Evolutionary conservation across 2,113 vertebrate genomes (phyloP).

Genomic region (Phalacrocorax brasilianus): DNA sequence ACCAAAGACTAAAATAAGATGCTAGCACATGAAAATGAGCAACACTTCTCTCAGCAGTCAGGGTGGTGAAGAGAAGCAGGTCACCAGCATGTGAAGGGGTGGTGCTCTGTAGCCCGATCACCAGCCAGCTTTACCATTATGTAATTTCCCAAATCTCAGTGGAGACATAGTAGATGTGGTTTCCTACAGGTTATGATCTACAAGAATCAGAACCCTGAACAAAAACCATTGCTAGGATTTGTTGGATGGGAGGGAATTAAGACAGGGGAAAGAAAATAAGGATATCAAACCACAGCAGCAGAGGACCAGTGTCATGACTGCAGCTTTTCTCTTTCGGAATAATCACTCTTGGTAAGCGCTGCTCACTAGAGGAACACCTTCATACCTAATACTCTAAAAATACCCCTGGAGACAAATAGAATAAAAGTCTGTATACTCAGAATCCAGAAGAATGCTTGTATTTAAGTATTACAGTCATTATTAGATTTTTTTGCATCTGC

Average conservation of each 20-base stretch:
- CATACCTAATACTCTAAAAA: neutral
- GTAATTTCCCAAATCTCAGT: neutral
- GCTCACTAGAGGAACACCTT: neutral
- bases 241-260: neutral
- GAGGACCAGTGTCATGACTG: neutral
- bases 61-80: neutral
- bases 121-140: rapidly evolving
- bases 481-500: neutral
- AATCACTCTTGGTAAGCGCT: neutral
- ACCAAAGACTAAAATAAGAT: neutral
- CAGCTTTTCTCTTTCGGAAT: neutral
- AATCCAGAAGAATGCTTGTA: neutral
- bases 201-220: neutral
- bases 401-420: neutral
- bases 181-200: neutral
- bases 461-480: neutral
- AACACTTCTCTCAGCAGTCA: neutral
- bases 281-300: neutral
- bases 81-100: neutral
- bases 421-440: neutral
- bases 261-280: neutral
- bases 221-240: neutral
- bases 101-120: neutral
- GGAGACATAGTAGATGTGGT: neutral
- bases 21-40: neutral